Evolutionary conservation across 2,797 vertebrate species (phyloP).

Genomic region (Coluber constrictor): DNA sequence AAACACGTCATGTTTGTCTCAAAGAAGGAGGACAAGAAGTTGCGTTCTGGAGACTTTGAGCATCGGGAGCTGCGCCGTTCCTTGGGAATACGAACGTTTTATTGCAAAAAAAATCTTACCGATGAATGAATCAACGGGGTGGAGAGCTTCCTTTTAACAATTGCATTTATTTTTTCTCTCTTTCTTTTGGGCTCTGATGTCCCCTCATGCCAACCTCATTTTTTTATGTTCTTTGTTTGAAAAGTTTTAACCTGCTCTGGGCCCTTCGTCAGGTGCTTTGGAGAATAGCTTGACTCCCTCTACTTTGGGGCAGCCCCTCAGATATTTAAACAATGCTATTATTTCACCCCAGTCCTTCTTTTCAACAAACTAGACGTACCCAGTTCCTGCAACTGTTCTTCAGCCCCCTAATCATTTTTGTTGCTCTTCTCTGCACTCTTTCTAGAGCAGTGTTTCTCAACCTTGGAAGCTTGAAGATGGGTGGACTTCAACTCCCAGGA

Average conservation of each 20-base stretch:
- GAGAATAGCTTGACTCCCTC: no score
- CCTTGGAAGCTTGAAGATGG: no score
- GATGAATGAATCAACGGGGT: background rate
- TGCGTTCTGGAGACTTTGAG: background rate
- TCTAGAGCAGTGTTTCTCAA: no score
- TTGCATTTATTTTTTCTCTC: background rate
- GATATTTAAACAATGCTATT: no score
- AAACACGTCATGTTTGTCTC: background rate
- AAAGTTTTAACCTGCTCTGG: background rate
- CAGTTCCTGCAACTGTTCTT: no score
- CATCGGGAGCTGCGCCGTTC: background rate
- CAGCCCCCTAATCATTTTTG: no score
- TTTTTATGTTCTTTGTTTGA: background rate
- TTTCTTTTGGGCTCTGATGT: background rate
- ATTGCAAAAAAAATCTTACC: background rate
- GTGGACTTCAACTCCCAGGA: no score
- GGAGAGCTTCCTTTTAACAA: background rate
- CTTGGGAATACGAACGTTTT: background rate
- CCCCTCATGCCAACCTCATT: background rate
- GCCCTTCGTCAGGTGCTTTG: no score
- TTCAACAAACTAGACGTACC: no score
- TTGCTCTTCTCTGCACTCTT: no score
- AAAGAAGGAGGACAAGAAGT: background rate
- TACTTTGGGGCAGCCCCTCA: no score
- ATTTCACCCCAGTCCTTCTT: no score